phyloP scores from a whole-genome alignment of 2,888 invertebrate species.

The Nematopogon swammerdamellus region DNA sequence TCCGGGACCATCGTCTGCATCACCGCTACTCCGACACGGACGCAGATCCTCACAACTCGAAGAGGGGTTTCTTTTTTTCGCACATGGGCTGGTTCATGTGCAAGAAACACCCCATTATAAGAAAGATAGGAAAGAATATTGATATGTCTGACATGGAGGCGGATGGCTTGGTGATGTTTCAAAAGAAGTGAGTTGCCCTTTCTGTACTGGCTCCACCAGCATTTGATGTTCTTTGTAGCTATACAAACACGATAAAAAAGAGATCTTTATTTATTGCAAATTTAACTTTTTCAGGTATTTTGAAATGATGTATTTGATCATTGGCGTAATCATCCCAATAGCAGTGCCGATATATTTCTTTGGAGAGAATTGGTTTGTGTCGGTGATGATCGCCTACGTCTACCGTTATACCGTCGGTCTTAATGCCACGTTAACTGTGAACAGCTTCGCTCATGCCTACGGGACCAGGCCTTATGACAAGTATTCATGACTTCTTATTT shows the following conservation, averaged over 20 bases:
- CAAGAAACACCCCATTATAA: slow-evolving; percentile 75
- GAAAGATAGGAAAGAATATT: slow-evolving; percentile 61
- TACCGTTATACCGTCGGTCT: slow-evolving; percentile 60
- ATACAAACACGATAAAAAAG: no score
- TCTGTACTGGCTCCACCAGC: no score
- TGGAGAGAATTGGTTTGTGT: slow-evolving; percentile 60
- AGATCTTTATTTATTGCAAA: background rate
- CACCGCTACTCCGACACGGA: slow-evolving; percentile 67
- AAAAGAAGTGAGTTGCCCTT: slow-evolving; percentile 74
- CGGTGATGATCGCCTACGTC: slow-evolving; percentile 60
- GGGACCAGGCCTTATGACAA: slow-evolving; percentile 76
- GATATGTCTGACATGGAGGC: slow-evolving; percentile 72
- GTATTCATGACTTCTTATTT: no score
- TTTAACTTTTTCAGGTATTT: slow-evolving; percentile 63
- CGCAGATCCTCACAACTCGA: slow-evolving; percentile 77
- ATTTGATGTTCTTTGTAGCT: background rate
- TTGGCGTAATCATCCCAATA: slow-evolving; percentile 61
- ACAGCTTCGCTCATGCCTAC: slow-evolving; percentile 77
- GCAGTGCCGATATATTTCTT: slow-evolving; percentile 65
- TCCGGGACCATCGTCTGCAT: no score
- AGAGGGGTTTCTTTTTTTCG: slow-evolving; percentile 81
- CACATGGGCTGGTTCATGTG: slow-evolving; percentile 85
- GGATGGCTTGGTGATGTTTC: slow-evolving; percentile 71
- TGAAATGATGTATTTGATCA: slow-evolving; percentile 52
- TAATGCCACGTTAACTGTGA: slow-evolving; percentile 79